These are phyloP conservation scores for Heterotis niloticus DNA, from an alignment of 2,113 vertebrate genomes.

Conservation along the genomic window DNA sequence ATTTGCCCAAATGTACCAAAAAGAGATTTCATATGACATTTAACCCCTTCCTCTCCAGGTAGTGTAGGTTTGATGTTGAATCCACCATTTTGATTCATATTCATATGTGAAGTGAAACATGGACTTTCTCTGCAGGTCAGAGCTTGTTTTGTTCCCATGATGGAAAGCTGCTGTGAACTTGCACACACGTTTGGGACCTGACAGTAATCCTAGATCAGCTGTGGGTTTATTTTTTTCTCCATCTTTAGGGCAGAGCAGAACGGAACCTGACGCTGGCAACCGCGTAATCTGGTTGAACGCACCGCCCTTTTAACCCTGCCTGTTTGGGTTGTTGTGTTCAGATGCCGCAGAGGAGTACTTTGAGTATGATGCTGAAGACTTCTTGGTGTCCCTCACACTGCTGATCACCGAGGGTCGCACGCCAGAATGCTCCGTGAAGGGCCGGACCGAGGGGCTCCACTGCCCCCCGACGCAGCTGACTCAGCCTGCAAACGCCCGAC, in stretches of 20 bases:
- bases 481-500: conserved; percentile 75
- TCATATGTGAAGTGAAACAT: not conserved
- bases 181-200: not conserved
- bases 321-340: conserved; percentile 47
- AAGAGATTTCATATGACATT: not conserved
- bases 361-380: conserved; percentile 95
- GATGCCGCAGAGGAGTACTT: conserved; percentile 93
- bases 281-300: not conserved
- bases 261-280: not conserved
- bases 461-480: conserved; percentile 90
- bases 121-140: not conserved
- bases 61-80: not conserved
- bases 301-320: not conserved
- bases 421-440: conserved; percentile 89
- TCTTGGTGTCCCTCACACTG: conserved; percentile 90
- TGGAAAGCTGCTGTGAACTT: not conserved
- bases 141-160: not conserved
- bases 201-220: not conserved
- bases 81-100: not conserved
- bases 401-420: conserved; percentile 95
- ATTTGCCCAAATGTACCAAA: not conserved
- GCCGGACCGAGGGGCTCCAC: conserved; percentile 90
- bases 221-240: not conserved
- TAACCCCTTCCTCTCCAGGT: not conserved
- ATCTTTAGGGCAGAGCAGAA: not conserved